A percentile compares a stretch with the other conserved stretches of the same genome.
Conservation (phyloP, 2,888 invertebrate species). For the Lacanobia oleracea region DNA sequence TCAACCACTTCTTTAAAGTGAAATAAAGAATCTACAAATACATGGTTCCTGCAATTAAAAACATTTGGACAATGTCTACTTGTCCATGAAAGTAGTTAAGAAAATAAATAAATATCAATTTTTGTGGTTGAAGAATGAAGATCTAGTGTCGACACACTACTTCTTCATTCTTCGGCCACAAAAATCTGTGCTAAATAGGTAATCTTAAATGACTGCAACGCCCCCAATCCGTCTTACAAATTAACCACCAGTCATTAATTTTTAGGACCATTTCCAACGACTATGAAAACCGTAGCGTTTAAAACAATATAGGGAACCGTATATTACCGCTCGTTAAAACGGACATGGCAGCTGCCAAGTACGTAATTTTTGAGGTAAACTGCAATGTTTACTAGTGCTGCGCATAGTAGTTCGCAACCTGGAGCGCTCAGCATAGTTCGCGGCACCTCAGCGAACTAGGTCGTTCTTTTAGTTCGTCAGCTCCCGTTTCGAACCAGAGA, state of each 20-base stretch:
- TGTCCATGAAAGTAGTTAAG: not conserved
- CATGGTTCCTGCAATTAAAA: not conserved
- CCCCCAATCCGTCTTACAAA: conserved; percentile 6
- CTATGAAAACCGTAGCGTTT: conserved; percentile 20
- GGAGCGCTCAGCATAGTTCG: too few relatives aligned
- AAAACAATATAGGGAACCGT: conserved; percentile 32
- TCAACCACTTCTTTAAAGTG: too few relatives aligned
- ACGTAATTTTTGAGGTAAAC: conserved; percentile 56
- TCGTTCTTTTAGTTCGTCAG: too few relatives aligned
- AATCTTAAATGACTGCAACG: not conserved
- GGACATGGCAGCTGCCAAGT: conserved; percentile 42
- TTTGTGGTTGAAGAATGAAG: too few relatives aligned
- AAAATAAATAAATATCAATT: not conserved
- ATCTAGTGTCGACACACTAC: too few relatives aligned
- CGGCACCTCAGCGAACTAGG: too few relatives aligned
- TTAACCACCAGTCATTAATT: conserved; percentile 4
- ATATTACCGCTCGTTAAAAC: conserved; percentile 43
- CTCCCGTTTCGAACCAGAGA: too few relatives aligned
- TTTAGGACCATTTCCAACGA: conserved; percentile 14
- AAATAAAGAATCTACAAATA: too few relatives aligned
- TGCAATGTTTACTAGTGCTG: conserved; percentile 54
- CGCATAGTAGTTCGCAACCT: too few relatives aligned
- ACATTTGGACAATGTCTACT: not conserved
- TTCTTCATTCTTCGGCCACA: not conserved
- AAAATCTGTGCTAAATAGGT: not conserved